These are phyloP conservation scores for Cherax destructor DNA, from an alignment of 1,140 invertebrate species.

Conservation along the genomic window DNA sequence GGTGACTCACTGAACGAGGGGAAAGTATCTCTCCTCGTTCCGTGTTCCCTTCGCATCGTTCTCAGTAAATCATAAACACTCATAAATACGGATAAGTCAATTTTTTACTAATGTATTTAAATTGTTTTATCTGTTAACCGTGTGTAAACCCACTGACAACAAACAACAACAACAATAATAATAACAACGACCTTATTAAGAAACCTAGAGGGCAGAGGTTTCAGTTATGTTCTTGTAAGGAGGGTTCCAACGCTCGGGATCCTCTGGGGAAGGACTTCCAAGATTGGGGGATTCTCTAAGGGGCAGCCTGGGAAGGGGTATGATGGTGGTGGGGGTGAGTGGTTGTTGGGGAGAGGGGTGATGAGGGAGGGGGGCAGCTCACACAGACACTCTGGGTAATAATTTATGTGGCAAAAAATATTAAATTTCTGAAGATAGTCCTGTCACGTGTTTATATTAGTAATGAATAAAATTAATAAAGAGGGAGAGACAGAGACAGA, in stretches of 20 bases:
- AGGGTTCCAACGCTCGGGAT: too few species aligned
- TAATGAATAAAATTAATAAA: not conserved
- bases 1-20: too few species aligned
- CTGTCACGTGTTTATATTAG: not conserved
- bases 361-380: not conserved
- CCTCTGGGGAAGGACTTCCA: too few species aligned
- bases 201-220: not conserved
- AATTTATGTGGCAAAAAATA: not conserved
- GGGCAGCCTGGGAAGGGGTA: too few species aligned
- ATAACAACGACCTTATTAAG: constrained; percentile 4
- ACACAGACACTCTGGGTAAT: not conserved
- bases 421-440: not conserved
- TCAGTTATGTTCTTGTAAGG: constrained; percentile 7
- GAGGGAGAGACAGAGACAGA: not conserved
- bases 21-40: too few species aligned
- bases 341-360: too few species aligned
- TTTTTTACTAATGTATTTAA: constrained; percentile 39
- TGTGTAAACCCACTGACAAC: constrained; percentile 39
- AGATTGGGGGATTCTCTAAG: too few species aligned
- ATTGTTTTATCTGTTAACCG: constrained; percentile 34
- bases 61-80: constrained; percentile 14
- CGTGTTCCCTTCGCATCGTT: not conserved
- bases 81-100: constrained; percentile 43
- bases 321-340: too few species aligned
- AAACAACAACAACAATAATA: too few species aligned